Base-by-base conservation (phyloP, 2,888 invertebrate genomes). In the Tricholauxania praeusta region DNA sequence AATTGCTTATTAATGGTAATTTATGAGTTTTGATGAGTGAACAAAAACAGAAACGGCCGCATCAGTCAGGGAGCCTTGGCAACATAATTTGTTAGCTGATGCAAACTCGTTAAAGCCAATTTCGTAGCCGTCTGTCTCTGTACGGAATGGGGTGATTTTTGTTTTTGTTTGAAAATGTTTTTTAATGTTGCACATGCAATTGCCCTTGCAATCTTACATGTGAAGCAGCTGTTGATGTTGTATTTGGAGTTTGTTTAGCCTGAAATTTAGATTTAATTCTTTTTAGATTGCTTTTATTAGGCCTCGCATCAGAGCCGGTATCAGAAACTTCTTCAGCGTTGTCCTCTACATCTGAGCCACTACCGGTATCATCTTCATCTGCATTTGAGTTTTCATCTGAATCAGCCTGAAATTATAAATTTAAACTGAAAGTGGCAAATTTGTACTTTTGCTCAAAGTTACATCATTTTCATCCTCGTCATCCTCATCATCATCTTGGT, bases 131-230 rank as follows among this genome's bases (percentile, higher is more conserved):
- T 68, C 59, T 57, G 68, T 68, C 59, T 57, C 68, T 68, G 68
- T 22, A 7, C 17, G 64, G 10, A 32, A 17, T 17, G 48, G 60
- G 49, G 68, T 72, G 67, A 14, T 55, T 52, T 55, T 63, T 71
- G 51, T 71, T 52, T 62, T 62, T 49, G 17, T 52, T 32, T 60
- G 10, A 28, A 32, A 28, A 5, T 69, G 32, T 10, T 71, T 82
- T 79, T 79, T 83, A 81, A 72, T 80, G 82, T 67, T 84, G 83
- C 79, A 83, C 83, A 80, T 82, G 83, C 71, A 55, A 81, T 81
- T 85, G 83, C 80, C 81, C 82, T 78, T 84, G 85, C 80, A 83
- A 78, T 78, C 84, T 83, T 80, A 84, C 84, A 78, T 84, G 84
- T 66, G 84, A 79, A 48, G 83, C 80, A 39, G 82, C 80, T 72